Evolutionary conservation across 2,888 invertebrate genomes (phyloP).

Genomic region (Hirtodrosophila duncani): DNA sequence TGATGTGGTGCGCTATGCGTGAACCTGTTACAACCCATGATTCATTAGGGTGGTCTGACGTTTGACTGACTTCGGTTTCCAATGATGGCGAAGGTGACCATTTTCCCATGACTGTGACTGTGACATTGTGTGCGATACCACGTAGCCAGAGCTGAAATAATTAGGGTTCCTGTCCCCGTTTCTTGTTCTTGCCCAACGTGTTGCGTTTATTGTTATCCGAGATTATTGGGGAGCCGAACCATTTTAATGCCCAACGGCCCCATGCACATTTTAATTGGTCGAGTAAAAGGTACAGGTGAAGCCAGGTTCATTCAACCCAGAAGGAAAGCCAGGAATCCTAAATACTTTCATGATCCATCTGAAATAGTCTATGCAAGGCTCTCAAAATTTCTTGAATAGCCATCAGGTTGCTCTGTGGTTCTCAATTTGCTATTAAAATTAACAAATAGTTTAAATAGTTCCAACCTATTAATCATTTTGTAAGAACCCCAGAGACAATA

Average conservation of each 20-base stretch:
- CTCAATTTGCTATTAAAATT: no score
- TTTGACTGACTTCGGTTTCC: slow-evolving; percentile 11
- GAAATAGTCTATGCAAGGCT: no score
- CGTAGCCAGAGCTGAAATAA: slow-evolving; percentile 22
- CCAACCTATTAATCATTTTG: slow-evolving; percentile 53
- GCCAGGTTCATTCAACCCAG: not conserved
- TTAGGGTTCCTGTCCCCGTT: not conserved
- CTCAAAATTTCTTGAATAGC: no score
- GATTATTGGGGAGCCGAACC: slow-evolving; percentile 49
- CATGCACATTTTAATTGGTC: slow-evolving; percentile 44
- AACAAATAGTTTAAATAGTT: no score
- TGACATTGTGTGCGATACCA: slow-evolving; percentile 13
- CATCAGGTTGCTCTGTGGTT: no score
- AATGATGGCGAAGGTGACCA: no score
- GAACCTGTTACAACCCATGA: slow-evolving; percentile 35
- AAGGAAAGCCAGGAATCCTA: not conserved
- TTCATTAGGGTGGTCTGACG: slow-evolving; percentile 2
- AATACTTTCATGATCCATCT: no score
- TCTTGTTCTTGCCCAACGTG: slow-evolving; percentile 38
- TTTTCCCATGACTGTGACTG: slow-evolving; percentile 59
- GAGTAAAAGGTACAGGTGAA: not conserved
- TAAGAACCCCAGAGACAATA: slow-evolving; percentile 27
- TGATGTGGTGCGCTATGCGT: slow-evolving; percentile 50
- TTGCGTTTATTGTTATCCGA: slow-evolving; percentile 55
- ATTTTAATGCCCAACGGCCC: slow-evolving; percentile 39